Conservation (phyloP, 2,113 vertebrate genomes). For the Macheiramphus alcinus region DNA sequence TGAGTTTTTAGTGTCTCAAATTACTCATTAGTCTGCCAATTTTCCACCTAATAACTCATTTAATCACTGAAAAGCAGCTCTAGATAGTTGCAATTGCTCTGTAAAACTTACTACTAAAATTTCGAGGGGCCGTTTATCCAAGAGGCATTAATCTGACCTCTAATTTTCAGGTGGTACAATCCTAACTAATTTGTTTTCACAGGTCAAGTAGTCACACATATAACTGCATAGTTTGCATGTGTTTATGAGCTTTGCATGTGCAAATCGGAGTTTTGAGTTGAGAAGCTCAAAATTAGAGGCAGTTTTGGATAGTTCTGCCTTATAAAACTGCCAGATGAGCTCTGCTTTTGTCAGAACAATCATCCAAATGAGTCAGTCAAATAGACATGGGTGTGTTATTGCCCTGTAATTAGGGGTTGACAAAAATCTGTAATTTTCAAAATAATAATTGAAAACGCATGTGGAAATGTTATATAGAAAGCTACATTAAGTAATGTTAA, state of each 20-base stretch:
- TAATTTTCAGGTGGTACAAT: not conserved
- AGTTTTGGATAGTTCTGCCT: not conserved
- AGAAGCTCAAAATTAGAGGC: not conserved
- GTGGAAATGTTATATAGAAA: conserved; percentile 35
- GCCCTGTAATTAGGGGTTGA: conserved; percentile 48
- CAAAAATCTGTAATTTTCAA: conserved; percentile 71
- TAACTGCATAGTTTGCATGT: not conserved
- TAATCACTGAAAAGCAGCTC: conserved; percentile 47
- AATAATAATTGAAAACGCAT: conserved; percentile 67
- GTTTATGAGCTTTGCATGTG: not conserved
- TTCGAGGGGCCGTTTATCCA: not conserved
- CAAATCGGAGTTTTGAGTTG: not conserved
- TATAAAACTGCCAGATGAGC: conserved; percentile 35
- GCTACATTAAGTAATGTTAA: conserved; percentile 32
- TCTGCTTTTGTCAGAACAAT: conserved; percentile 62
- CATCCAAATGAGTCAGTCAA: conserved; percentile 63
- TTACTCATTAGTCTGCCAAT: conserved; percentile 26
- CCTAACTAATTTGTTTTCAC: not conserved
- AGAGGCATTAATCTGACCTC: not conserved
- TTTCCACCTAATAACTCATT: conserved; percentile 56
- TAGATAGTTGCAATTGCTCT: conserved; percentile 42
- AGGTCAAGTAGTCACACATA: not conserved
- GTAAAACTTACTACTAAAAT: conserved; percentile 20
- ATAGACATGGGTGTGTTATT: conserved; percentile 55
- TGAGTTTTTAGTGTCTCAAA: conserved; percentile 10